Evolutionary conservation across 2,888 invertebrate species (phyloP).

Genomic region (Agrypnus murinus): DNA sequence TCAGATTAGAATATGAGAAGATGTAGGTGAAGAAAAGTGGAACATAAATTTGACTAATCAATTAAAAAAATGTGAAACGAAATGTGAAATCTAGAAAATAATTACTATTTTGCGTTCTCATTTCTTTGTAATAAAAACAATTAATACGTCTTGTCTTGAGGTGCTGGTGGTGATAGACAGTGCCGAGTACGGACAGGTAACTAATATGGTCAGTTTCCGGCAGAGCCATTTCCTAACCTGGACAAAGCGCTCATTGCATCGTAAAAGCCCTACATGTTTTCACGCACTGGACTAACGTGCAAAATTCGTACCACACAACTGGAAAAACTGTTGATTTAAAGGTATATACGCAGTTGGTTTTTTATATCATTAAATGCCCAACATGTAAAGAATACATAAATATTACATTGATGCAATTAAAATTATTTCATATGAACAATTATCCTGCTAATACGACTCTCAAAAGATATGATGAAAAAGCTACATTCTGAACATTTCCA

Average conservation of each 20-base stretch:
- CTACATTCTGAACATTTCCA: too few species aligned
- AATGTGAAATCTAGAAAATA: background rate
- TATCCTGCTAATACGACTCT: too few species aligned
- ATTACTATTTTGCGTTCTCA: constrained; percentile 13
- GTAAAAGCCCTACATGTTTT: constrained; percentile 52
- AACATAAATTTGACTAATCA: constrained; percentile 6
- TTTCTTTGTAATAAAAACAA: constrained; percentile 31
- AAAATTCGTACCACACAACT: constrained; percentile 42
- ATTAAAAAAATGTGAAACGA: background rate
- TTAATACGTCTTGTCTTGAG: constrained; percentile 33
- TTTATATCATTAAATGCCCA: too few species aligned
- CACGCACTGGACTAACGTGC: constrained; percentile 51
- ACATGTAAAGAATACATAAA: too few species aligned
- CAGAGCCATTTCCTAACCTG: constrained; percentile 57
- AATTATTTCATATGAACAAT: too few species aligned
- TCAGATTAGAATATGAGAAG: background rate
- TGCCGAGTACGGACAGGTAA: constrained; percentile 34
- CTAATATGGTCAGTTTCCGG: constrained; percentile 59
- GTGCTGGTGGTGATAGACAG: constrained; percentile 48
- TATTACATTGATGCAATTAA: too few species aligned
- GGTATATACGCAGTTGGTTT: too few species aligned
- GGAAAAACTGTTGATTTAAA: constrained; percentile 16
- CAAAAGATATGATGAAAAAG: too few species aligned
- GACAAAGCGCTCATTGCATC: constrained; percentile 53
- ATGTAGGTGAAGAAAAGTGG: constrained; percentile 14